Conservation (phyloP, 2,888 invertebrate genomes). For the Apotomis betuletana region DNA sequence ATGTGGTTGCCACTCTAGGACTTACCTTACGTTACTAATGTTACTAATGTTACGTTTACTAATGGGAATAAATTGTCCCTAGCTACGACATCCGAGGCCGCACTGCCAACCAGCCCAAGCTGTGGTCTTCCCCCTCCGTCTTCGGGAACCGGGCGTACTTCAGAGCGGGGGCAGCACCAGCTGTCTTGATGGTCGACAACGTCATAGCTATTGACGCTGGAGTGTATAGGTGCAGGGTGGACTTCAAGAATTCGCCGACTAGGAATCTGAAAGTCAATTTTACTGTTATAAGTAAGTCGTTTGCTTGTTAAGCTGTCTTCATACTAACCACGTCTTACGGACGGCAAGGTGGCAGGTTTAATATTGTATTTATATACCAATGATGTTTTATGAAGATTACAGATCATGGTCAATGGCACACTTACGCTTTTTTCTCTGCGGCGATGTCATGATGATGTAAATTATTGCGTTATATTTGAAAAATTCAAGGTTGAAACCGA, state of each 20-base stretch:
- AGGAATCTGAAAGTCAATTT: conserved; percentile 95
- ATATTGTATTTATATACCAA: too few species aligned
- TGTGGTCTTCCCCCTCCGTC: conserved; percentile 91
- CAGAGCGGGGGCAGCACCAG: conserved; percentile 88
- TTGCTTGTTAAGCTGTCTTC: neutral
- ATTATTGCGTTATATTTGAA: too few species aligned
- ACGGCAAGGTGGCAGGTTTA: too few species aligned
- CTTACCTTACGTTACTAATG: too few species aligned
- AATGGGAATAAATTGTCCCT: conserved; percentile 40
- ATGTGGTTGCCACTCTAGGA: too few species aligned
- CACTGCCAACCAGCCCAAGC: conserved; percentile 88
- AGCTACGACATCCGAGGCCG: conserved; percentile 92
- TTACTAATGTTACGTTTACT: too few species aligned
- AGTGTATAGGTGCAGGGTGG: conserved; percentile 94
- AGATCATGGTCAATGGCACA: too few species aligned
- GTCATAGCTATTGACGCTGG: conserved; percentile 91
- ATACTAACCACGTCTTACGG: too few species aligned
- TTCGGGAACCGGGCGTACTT: conserved; percentile 91
- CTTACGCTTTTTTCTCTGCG: too few species aligned
- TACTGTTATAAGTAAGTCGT: conserved; percentile 94
- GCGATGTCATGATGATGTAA: too few species aligned
- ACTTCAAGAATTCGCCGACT: conserved; percentile 95
- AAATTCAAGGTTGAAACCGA: too few species aligned
- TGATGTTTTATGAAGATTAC: too few species aligned
- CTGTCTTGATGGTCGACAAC: conserved; percentile 89